Base-by-base conservation (phyloP, 2,797 vertebrate genomes). In the Ispidina lecontei region DNA sequence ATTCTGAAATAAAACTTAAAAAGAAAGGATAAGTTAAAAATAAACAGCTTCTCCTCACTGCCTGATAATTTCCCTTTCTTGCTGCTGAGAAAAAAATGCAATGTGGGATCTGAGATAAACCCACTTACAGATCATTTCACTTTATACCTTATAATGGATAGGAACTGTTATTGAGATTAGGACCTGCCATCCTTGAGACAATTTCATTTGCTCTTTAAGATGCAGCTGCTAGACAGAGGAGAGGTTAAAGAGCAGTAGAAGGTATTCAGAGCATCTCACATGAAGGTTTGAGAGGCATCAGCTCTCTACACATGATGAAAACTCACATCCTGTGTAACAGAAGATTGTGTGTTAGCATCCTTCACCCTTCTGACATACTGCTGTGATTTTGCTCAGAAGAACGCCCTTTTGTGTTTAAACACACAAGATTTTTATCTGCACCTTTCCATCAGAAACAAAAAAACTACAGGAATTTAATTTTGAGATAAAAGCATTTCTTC, bases 1-100 rank as follows among this genome's bases (percentile, higher is more conserved):
- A 93, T 90, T 94, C 87, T 26, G 64, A 95, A 90, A 81, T 2
- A 84, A 44, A 87, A 89, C 65, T 90, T 84, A 58, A 75, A 96
- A 95, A 93, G 63, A 95, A 95, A 90, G 80, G 80, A 29, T 79
- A 92, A 93, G 93, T 93, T 95, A 91, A 96, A 94, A 95, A 95
- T 94, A 96, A 93, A 94, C 84, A 95, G 89, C 75, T 87, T 91
- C 46, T 84, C 75, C 51, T 68, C 68, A 59, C 69, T 92, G 88
- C 80, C 51, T 91, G 88, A 84, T 90, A 92, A 94, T 90, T 96
- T 92, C 85, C 77, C 47, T 83, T 93, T 91, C 91, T 94, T 91
- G 65, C 58, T 90, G 74, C 58, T 64, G 83, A 86, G 89, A 65
- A 58, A 91, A 83, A 96, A 93, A 92, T 33, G 43, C 65, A 87